phyloP scores from a whole-genome alignment of 2,888 invertebrate species.

The Drosophila silvestris region DNA sequence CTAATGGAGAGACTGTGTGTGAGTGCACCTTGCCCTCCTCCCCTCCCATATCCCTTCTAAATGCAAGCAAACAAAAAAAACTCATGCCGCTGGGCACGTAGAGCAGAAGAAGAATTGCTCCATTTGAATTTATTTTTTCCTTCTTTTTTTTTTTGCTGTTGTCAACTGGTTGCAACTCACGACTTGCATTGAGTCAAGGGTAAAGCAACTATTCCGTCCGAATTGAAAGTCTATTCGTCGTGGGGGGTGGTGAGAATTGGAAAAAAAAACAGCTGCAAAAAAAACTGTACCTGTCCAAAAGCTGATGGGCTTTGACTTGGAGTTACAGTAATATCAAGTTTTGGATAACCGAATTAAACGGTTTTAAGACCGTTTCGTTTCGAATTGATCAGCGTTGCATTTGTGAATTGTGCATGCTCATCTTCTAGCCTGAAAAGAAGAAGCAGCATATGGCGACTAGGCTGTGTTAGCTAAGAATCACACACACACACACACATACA shows the following conservation, averaged over 20 bases:
- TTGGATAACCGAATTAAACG: slow-evolving; percentile 3
- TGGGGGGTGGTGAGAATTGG: not conserved
- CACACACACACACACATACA: slow-evolving; percentile 9
- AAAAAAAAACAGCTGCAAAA: not conserved
- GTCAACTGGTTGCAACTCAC: slow-evolving; percentile 38
- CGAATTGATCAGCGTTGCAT: slow-evolving; percentile 13
- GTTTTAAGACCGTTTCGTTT: slow-evolving; percentile 20
- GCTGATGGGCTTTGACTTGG: not conserved
- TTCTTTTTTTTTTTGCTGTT: slow-evolving; percentile 24
- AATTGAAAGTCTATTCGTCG: slow-evolving; percentile 32
- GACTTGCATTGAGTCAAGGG: slow-evolving; percentile 36
- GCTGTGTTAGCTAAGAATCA: slow-evolving; percentile 21
- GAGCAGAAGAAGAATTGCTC: slow-evolving; percentile 26
- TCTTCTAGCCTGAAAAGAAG: slow-evolving; percentile 5
- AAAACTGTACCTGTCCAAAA: slow-evolving; percentile 27
- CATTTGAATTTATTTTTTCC: slow-evolving; percentile 28
- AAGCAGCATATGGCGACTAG: slow-evolving; percentile 1
- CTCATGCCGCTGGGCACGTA: slow-evolving; percentile 54
- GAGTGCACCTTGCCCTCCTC: slow-evolving; percentile 40
- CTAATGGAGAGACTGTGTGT: slow-evolving; percentile 68
- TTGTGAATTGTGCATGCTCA: slow-evolving; percentile 7
- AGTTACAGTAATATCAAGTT: not conserved
- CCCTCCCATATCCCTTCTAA: not conserved
- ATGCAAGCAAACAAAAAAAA: slow-evolving; percentile 4
- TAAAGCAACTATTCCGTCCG: slow-evolving; percentile 33